Percentiles rank a stretch among this genome's conserved stretches.
Evolutionary conservation across 2,797 vertebrate species (phyloP).

Genomic region (Hippocampus kuda): DNA sequence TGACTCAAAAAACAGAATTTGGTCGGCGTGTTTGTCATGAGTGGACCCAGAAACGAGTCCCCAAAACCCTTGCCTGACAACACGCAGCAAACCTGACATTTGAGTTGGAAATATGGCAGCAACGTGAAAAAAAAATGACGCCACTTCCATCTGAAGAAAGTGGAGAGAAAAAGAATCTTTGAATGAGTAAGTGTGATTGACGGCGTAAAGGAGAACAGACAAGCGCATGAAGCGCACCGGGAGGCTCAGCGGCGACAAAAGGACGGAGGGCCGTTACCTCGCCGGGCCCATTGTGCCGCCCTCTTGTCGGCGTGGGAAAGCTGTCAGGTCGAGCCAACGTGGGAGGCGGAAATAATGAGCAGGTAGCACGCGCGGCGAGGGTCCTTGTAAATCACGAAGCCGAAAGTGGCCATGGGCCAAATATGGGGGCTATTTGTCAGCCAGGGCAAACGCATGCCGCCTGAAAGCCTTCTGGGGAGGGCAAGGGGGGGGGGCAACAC

Average conservation of each 20-base stretch:
- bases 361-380: constrained; percentile 6
- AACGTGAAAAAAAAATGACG: too few relatives aligned
- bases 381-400: constrained; percentile 20
- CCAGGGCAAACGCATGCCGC: constrained; percentile 10
- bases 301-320: constrained; percentile 32
- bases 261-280: constrained; percentile 12
- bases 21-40: neutral
- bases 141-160: neutral
- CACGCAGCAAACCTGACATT: neutral
- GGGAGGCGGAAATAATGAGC: constrained; percentile 25
- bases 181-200: neutral
- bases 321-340: constrained; percentile 18
- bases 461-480: neutral
- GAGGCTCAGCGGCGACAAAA: constrained; percentile 3
- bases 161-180: neutral
- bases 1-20: neutral
- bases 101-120: neutral
- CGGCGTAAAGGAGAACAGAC: neutral
- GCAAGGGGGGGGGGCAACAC: neutral
- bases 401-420: constrained; percentile 31
- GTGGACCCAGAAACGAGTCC: neutral
- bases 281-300: constrained; percentile 15
- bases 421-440: constrained; percentile 45
- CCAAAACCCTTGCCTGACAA: neutral
- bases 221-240: neutral